Evolutionary conservation across 2,797 vertebrate genomes (phyloP), one percentile per base, ranked within the genome.

Genomic region (Hirundo rustica): DNA sequence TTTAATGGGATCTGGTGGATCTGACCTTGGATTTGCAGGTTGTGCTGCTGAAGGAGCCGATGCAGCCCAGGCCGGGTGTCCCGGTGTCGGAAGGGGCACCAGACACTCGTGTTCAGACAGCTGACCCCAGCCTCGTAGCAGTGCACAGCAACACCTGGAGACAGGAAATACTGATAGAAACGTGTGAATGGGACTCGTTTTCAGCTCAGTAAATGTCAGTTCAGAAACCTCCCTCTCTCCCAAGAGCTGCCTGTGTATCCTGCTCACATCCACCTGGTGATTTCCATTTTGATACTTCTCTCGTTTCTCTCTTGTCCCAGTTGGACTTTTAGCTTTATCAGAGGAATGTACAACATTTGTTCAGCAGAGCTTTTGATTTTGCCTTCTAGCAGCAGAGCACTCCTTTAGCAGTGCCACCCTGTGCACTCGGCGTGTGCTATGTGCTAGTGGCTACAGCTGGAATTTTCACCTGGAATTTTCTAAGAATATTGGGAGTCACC

Each of bases 341-440:
- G 22, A 23, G 20, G 25, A 17, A 40, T 15, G 22, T 5, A 13
- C 10, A 42, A 0, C 32, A 13, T 19, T 60, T 53, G 2, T 64
- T 72, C 17, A 5, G 1, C 0, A 0, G 12, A 48, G 22, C 6
- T 29, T 53, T 66, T 45, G 14, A 8, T 57, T 75, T 70, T 88
- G 10, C 10, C 38, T 78, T 72, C 47, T 25, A 42, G 57, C 25
- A 45, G 7, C 16, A 42, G 22, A 20, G 16, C 30, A 19, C 14
- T 72, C 32, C 34, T 26, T 36, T 6, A 23, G 34, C 30, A 50
- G 30, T 21, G n/a, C 16, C 11, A 1, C 48, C 2, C 10, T 58
- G 21, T 26, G 21, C 26, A 4, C 21, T 18, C 5, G 0, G 14
- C 26, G 11, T 0, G 2, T 10, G 8, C 29, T 18, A 3, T 2